phyloP scores from a whole-genome alignment of 2,113 vertebrate genomes.

The Balaeniceps rex region DNA sequence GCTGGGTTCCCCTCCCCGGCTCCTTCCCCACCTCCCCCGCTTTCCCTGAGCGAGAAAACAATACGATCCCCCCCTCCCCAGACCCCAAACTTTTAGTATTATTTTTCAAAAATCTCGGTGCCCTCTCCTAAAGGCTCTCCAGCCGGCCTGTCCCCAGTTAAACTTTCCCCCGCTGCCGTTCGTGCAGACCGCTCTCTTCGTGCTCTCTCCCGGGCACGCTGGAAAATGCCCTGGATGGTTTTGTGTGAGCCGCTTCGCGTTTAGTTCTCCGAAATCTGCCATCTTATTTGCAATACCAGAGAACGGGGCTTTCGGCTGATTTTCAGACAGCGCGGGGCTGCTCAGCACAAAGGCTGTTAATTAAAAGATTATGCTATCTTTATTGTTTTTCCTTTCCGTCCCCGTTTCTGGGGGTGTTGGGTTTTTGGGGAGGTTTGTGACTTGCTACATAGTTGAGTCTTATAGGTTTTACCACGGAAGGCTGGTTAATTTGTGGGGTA shows the following conservation, averaged over 20 bases:
- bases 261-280: not conserved
- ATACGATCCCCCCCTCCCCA: rapidly evolving
- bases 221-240: not conserved
- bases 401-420: not conserved
- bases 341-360: not conserved
- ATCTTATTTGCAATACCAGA: rapidly evolving
- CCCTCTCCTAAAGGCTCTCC: not conserved
- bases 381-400: not conserved
- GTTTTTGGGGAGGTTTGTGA: not conserved
- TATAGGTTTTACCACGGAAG: not conserved
- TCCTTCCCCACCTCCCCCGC: not conserved
- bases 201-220: not conserved
- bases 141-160: not conserved
- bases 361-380: no score
- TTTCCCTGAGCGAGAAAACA: not conserved
- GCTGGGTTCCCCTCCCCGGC: not conserved
- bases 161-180: not conserved
- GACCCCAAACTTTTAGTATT: not conserved
- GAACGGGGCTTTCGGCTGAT: rapidly evolving
- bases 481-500: not conserved
- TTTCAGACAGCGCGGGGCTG: not conserved
- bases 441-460: not conserved
- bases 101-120: not conserved
- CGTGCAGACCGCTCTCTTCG: not conserved
- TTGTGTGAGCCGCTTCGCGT: not conserved